Base-by-base conservation (phyloP, 2,888 invertebrate genomes). In the Archaeoteleia sp. region DNA sequence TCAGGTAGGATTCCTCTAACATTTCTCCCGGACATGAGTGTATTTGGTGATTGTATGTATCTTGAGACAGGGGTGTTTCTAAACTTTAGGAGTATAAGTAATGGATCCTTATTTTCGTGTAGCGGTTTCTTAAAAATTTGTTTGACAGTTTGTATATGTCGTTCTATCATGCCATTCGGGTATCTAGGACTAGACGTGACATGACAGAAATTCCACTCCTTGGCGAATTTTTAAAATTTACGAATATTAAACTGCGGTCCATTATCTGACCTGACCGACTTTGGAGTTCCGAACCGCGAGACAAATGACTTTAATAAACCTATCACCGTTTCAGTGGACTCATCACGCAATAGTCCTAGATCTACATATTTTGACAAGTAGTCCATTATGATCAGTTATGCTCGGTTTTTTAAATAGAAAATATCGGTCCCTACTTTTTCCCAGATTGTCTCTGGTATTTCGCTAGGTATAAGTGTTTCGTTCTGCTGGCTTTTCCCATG, bases 221-320 rank as follows among this genome's bases (percentile, higher is more conserved):
- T 9, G 6, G 34, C 7, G 13, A 42, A 42, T 46, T 62, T 14
- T 32, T 34, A 17, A 40, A 55, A 23, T 49, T 54, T 45, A 12
- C 61, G 63, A 67, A 42, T 51, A 45, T 37, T 45, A 67, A 63
- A 45, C 10, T 39, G 17, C 8, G 45, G 17, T 3, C 37, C 45
- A 65, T 74, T 75, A 60, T 74, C 75, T n/a, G 71, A 62, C 35
- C 60, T 60, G 1, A 76, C 9, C 8, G 34, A 34, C 17, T 67
- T 57, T 13, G 74, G 74, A 39, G 58, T 70, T n/a, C 71, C 73
- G 35, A 71, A 63, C 48, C 71, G 46, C 9, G 74, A 66, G 65
- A 78, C 74, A 12, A 67, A 65, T 13, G 65, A 46, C 66, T 77
- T 74, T 13, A 74, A 46, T 9, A 27, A 20, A 7, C 8, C n/a